Conservation (phyloP, 2,888 invertebrate genomes). For the Drosophila cognata region DNA sequence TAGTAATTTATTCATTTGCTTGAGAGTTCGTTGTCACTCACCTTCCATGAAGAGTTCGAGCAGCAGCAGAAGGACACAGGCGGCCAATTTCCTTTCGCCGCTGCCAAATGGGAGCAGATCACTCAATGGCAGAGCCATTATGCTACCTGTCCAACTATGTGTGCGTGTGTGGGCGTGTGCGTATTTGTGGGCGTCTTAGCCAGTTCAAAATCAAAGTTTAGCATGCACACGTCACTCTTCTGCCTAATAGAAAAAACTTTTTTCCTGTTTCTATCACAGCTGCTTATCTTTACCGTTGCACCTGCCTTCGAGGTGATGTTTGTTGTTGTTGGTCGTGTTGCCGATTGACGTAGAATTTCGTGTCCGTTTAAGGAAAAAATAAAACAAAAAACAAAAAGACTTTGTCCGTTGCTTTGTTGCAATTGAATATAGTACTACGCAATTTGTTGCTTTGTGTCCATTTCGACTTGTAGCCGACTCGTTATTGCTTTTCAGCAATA, state of each 20-base stretch:
- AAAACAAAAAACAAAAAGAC: not conserved
- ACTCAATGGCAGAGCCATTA: conserved; percentile 76
- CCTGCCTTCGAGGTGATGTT: conserved; percentile 27
- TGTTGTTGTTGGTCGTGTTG: conserved; percentile 18
- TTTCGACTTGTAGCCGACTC: conserved; percentile 55
- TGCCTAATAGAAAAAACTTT: conserved; percentile 4
- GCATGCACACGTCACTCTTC: conserved; percentile 58
- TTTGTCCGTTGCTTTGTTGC: not conserved
- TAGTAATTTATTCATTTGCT: not conserved
- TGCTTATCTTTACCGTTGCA: conserved; percentile 53
- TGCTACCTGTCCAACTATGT: conserved; percentile 11
- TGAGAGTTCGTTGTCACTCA: conserved; percentile 83
- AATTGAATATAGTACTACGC: conserved; percentile 1
- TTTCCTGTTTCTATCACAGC: conserved; percentile 34
- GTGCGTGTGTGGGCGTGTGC: conserved; percentile 13
- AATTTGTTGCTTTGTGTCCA: conserved; percentile 18
- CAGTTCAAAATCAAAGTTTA: conserved; percentile 25
- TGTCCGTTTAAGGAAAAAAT: conserved; percentile 45
- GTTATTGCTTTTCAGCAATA: conserved; percentile 32
- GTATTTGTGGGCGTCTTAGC: conserved; percentile 36
- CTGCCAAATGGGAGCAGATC: conserved; percentile 76
- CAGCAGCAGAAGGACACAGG: conserved; percentile 89
- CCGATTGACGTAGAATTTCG: conserved; percentile 32
- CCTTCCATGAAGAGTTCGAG: conserved; percentile 90
- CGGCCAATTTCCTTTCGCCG: conserved; percentile 88